Evolutionary conservation across 2,888 invertebrate species (phyloP).

Genomic region (Sphaeridia pumilis): DNA sequence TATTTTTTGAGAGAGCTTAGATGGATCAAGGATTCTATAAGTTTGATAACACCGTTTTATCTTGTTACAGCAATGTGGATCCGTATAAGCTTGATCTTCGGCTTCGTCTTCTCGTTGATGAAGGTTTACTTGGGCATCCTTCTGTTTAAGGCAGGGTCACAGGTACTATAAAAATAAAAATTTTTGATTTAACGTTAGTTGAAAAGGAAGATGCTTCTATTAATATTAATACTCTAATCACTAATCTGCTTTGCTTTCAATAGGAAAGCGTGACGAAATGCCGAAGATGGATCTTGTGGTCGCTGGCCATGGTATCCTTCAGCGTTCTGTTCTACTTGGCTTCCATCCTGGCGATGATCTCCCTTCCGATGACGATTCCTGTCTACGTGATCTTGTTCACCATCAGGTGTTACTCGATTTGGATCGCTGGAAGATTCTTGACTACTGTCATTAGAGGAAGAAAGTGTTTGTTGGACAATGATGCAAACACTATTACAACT

Average conservation of each 20-base stretch:
- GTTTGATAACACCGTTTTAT: neutral
- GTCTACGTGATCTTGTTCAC: constrained; percentile 3
- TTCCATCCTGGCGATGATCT: neutral
- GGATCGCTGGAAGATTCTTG: constrained; percentile 2
- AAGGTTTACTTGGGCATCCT: constrained; percentile 4
- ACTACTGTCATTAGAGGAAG: neutral
- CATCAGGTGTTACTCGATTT: neutral
- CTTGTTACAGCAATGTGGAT: neutral
- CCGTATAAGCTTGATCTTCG: constrained; percentile 3
- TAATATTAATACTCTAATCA: neutral
- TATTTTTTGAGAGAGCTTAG: no score
- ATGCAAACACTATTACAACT: constrained; percentile 4
- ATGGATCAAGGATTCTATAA: no score
- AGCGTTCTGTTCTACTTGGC: constrained; percentile 5
- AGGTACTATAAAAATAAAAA: neutral
- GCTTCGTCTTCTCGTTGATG: neutral
- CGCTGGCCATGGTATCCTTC: neutral
- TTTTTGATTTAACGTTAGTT: neutral
- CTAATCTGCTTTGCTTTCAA: neutral
- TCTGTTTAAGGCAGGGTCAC: neutral
- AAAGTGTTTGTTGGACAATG: neutral
- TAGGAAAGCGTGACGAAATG: neutral
- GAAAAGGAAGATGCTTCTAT: neutral
- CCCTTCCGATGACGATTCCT: constrained; percentile 1
- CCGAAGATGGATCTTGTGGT: constrained; percentile 3